Base-by-base conservation (phyloP, 2,888 invertebrate genomes). In the Arctia plantaginis region DNA sequence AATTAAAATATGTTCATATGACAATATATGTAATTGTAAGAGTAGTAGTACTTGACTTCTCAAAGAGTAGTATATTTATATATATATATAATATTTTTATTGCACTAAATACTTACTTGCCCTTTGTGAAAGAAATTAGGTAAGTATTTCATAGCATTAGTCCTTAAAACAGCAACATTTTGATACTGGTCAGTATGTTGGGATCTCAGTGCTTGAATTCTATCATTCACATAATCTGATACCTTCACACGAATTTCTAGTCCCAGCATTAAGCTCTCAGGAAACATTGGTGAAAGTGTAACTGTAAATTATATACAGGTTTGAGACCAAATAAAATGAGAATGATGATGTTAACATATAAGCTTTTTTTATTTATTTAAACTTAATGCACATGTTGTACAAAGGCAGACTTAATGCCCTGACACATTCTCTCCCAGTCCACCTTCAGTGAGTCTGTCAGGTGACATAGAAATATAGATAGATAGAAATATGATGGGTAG, bases 71-170 rank as follows among this genome's bases (percentile, higher is more conserved):
- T 41, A 41, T 41, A 41, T 41, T 6, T 41, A 41, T 41, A 10
- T 41, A 41, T 41, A 10, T 41, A 10, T 41, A 41, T 41, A 10
- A 41, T 8, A 41, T 41, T 41, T 62, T 15, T 13, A 27, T 15
- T 6, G 15, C 7, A 7, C 4, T 30, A 30, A 62, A 30, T 69
- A 64, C 73, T 72, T 35, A 83, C 98, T 96, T 99, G 99, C 80
- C 98, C 98, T 95, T 99, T 99, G 74, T 96, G 92, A 90, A 99
- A 99, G 93, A 98, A 99, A 93, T 99, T 99, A 3, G 99, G 99
- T 85, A 99, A 96, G 96, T 99, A 99, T 93, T 99, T 99, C 99
- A 99, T 99, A 2, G 99, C 99, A 96, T 99, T 99, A 23, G 98
- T 98, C 81, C 99, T 96, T 69, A 99, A 94, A 84, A 99, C 99